Conservation (phyloP, 2,888 invertebrate genomes). For the Dione juno region DNA sequence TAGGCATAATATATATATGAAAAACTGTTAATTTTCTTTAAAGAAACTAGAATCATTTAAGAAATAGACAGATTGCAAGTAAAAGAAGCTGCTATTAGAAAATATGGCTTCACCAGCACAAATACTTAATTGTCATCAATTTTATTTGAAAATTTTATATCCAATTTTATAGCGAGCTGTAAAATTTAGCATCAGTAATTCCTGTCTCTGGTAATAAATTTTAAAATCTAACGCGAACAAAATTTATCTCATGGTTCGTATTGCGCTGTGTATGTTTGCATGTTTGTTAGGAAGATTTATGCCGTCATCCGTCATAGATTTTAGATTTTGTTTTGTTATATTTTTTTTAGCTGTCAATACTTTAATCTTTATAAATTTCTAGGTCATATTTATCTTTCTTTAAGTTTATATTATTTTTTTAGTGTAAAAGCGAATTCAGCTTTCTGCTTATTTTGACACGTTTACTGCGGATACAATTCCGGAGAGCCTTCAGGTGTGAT, state of each 20-base stretch:
- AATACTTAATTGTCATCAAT: conserved; percentile 13
- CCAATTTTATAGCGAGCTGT: conserved; percentile 23
- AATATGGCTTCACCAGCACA: not conserved
- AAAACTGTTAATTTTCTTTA: too few relatives aligned
- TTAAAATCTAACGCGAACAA: conserved; percentile 36
- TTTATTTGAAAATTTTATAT: conserved; percentile 25
- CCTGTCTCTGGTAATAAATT: conserved; percentile 38
- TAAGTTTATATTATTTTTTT: too few relatives aligned
- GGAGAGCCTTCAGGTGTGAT: too few relatives aligned
- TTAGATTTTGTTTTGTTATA: conserved; percentile 9
- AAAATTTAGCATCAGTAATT: conserved; percentile 36
- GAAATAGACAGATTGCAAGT: not conserved
- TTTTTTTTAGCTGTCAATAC: conserved; percentile 3
- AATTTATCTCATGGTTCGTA: conserved; percentile 34
- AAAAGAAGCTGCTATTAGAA: not conserved
- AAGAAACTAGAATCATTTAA: not conserved
- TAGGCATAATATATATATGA: too few relatives aligned
- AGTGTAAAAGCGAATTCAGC: too few relatives aligned
- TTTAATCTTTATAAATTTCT: not conserved
- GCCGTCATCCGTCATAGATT: conserved; percentile 33
- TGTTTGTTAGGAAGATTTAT: conserved; percentile 43
- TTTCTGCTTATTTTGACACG: too few relatives aligned
- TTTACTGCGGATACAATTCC: too few relatives aligned
- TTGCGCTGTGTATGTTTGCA: conserved; percentile 34
- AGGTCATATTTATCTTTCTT: too few relatives aligned